Evolutionary conservation across 2,797 vertebrate genomes (phyloP), one percentile per base, ranked within the genome.

Genomic region (Eidolon dupreanum): DNA sequence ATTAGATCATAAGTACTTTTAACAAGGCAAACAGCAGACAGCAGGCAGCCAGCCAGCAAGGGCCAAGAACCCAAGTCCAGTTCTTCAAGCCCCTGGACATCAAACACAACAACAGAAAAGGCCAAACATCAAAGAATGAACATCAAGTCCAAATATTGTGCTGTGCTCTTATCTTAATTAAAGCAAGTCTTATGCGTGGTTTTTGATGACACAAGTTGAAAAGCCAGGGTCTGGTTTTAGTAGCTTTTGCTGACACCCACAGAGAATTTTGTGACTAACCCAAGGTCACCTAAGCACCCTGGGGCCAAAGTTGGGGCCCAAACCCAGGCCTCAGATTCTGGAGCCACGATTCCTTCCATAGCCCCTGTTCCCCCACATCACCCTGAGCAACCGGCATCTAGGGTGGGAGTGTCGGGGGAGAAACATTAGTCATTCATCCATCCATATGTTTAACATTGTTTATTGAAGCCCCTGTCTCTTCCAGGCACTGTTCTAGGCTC

Each of bases 151-250:
- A 96, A 95, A 94, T 92, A 96, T 89, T 68, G 84, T 75, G 10
- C 85, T 73, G 88, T 0, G 22, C 93, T 93, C 97, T 98, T 97
- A 97, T 97, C 97, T 98, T 97, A 98, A 97, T 97, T 97, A 97
- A 97, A 96, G 97, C 97, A 97, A 98, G 97, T 96, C 95, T 26
- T 53, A 73, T 1, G 24, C 20, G 20, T 88, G 75, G 88, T 31
- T 86, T 94, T 88, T 75, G 93, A 96, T 84, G 95, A 96, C 90
- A 97, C 90, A 96, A 92, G 95, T 93, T 88, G 78, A 89, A 98
- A 96, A 97, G 95, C 90, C 36, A 22, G 86, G 78, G 59, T 94
- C 96, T 95, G 91, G 77, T 95, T 97, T 98, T 96, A 97, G 96
- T 96, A 94, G 95, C 92, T 97, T 96, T 97, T 81, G 78, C 92